phyloP scores from a whole-genome alignment of 2,888 invertebrate species.

The Masnerella sp. region DNA sequence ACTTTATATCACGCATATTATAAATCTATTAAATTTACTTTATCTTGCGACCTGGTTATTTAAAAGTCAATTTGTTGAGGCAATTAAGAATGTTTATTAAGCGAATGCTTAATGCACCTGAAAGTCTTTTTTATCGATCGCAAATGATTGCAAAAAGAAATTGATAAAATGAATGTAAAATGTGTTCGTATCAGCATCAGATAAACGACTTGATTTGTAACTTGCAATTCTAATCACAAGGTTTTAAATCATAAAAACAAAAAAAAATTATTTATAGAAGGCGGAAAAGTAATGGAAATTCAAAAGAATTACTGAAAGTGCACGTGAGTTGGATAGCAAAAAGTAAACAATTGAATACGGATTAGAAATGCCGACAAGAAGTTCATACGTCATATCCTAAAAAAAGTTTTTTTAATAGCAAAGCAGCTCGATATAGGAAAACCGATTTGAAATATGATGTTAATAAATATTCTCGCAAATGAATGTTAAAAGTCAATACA shows the following conservation, averaged over 20 bases:
- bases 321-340: background rate
- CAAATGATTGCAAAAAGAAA: no score
- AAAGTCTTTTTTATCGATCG: background rate
- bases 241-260: no score
- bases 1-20: slow-evolving; percentile 2
- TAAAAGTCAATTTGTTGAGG: background rate
- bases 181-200: no score
- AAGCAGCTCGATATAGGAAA: no score
- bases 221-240: no score
- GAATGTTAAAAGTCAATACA: slow-evolving; percentile 2
- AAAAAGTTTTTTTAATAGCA: slow-evolving; percentile 8
- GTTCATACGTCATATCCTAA: background rate
- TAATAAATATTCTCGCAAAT: background rate
- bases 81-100: background rate
- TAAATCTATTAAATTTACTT: slow-evolving; percentile 14
- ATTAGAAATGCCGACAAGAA: background rate
- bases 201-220: no score
- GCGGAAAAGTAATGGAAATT: background rate
- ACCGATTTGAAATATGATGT: no score
- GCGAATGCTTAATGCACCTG: background rate
- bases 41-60: background rate
- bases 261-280: no score
- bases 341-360: slow-evolving; percentile 1
- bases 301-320: background rate
- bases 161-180: no score